phyloP scores from a whole-genome alignment of 2,888 invertebrate species.

The Scrobipalpa atriplicella region DNA sequence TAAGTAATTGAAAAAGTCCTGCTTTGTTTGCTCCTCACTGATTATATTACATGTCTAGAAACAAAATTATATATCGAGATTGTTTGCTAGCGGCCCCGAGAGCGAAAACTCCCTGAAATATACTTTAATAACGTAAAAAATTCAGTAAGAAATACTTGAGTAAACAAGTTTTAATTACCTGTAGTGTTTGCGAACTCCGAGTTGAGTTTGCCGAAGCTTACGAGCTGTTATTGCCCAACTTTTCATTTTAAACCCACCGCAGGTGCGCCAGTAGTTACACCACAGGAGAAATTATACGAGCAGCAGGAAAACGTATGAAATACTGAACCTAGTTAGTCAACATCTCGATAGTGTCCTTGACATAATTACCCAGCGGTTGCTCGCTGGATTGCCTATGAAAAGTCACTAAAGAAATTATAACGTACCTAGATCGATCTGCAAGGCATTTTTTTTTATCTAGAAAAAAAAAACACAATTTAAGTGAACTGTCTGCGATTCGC shows the following conservation, averaged over 20 bases:
- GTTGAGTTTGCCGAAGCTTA: slow-evolving; percentile 3
- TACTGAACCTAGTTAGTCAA: neutral
- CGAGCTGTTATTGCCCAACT: slow-evolving; percentile 7
- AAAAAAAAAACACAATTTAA: too few species aligned
- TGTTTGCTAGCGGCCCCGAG: neutral
- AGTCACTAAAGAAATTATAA: too few species aligned
- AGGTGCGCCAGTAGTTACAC: slow-evolving; percentile 1
- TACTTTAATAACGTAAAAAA: neutral
- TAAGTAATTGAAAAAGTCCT: slow-evolving; percentile 20
- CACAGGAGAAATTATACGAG: neutral
- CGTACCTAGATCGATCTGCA: too few species aligned
- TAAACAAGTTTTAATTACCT: slow-evolving; percentile 17
- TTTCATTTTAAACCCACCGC: neutral
- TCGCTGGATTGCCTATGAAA: too few species aligned
- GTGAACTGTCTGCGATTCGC: too few species aligned
- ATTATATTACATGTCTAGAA: neutral
- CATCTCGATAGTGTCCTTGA: neutral
- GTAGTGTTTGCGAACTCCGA: neutral
- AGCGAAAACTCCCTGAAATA: neutral
- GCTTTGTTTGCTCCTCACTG: neutral
- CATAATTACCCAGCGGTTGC: too few species aligned
- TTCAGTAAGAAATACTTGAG: neutral
- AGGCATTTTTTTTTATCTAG: too few species aligned
- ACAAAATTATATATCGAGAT: neutral
- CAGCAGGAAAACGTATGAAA: neutral